These are phyloP conservation scores for Drosophila baimaii DNA, from an alignment of 1,140 invertebrate species.

Conservation along the genomic window DNA sequence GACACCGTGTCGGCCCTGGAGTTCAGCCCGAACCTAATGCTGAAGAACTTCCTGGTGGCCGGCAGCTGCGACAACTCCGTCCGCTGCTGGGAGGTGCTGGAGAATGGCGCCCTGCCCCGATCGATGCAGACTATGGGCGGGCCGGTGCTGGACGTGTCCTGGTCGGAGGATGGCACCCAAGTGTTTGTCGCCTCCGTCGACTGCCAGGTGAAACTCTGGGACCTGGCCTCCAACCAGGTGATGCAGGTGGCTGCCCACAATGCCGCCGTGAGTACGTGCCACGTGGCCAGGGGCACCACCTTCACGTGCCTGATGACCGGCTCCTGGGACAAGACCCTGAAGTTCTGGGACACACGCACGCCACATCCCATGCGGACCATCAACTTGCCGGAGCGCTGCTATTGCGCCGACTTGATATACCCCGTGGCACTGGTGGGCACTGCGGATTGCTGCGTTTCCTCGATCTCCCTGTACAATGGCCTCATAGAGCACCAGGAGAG, in stretches of 20 bases:
- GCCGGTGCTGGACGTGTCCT: constrained; percentile 97
- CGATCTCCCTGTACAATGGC: constrained; percentile 97
- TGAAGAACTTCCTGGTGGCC: constrained; percentile 96
- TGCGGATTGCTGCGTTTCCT: constrained; percentile 94
- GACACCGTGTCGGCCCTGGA: constrained; percentile 97
- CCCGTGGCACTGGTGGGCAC: constrained; percentile 99
- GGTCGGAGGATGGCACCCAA: constrained; percentile 98
- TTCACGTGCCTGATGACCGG: constrained; percentile 99
- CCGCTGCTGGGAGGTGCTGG: constrained; percentile 98
- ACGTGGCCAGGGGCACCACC: constrained; percentile 97
- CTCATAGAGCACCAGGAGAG: constrained; percentile 97
- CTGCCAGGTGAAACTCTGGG: constrained; percentile 99
- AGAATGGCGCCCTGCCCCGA: constrained; percentile 96
- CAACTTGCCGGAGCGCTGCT: constrained; percentile 95
- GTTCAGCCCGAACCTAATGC: constrained; percentile 94
- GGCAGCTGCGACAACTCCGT: constrained; percentile 99
- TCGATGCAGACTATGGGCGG: constrained; percentile 97
- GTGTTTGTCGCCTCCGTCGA: constrained; percentile 99
- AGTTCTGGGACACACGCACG: constrained; percentile 99
- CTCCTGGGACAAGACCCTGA: constrained; percentile 99
- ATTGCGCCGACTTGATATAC: constrained; percentile 99
- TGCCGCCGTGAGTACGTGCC: constrained; percentile 97
- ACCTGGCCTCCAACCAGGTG: constrained; percentile 96
- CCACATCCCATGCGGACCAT: constrained; percentile 95
- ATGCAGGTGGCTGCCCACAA: constrained; percentile 98